Conservation (phyloP, 2,888 invertebrate species). For the Himalopsyche tibetana region DNA sequence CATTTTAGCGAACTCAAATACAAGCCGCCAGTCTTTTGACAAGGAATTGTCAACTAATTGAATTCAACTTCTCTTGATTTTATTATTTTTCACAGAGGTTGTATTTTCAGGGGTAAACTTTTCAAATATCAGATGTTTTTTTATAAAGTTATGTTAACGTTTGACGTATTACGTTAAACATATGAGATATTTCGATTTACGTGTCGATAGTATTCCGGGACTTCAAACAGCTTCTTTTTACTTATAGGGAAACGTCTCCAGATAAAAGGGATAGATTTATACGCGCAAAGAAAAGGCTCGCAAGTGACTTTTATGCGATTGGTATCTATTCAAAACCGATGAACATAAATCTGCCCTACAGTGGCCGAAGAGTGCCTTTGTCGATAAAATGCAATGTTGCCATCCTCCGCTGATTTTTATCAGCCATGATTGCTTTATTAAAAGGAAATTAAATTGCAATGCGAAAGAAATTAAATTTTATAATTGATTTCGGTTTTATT, state of each 20-base stretch:
- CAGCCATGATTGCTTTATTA: slow-evolving; percentile 15
- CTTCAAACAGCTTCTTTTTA: background rate
- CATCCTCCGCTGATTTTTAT: slow-evolving; percentile 19
- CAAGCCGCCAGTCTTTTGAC: too few relatives aligned
- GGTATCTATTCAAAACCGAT: slow-evolving; percentile 26
- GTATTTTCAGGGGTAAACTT: too few relatives aligned
- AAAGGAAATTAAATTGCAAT: background rate
- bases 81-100: too few relatives aligned
- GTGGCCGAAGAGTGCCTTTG: background rate
- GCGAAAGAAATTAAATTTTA: background rate
- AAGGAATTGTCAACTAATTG: too few relatives aligned
- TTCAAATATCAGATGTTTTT: too few relatives aligned
- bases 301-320: slow-evolving; percentile 26
- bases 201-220: background rate
- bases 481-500: too few relatives aligned
- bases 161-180: too few relatives aligned
- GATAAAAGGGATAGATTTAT: slow-evolving; percentile 34
- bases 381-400: slow-evolving; percentile 34
- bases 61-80: too few relatives aligned
- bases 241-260: slow-evolving; percentile 3
- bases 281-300: slow-evolving; percentile 5
- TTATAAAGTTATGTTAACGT: too few relatives aligned
- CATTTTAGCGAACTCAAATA: too few relatives aligned
- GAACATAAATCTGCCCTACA: slow-evolving; percentile 15
- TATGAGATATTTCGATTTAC: too few relatives aligned